phyloP scores from a whole-genome alignment of 2,113 vertebrate genomes.

The Helogale parvula region DNA sequence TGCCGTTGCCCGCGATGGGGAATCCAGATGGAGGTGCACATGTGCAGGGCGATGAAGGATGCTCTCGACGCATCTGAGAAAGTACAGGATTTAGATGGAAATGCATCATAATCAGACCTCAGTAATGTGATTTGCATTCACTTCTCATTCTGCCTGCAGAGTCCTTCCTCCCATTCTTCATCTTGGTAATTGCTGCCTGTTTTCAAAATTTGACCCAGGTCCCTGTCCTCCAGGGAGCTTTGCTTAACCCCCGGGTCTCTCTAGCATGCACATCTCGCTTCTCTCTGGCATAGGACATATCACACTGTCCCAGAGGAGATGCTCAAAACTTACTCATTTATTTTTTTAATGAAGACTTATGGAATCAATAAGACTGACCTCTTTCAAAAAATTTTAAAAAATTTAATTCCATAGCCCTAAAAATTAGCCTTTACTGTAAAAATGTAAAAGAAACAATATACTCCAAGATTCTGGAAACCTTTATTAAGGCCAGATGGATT shows the following conservation, averaged over 20 bases:
- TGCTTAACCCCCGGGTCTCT: not conserved
- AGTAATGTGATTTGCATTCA: slow-evolving; percentile 29
- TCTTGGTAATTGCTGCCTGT: slow-evolving; percentile 45
- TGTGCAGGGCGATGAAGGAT: not conserved
- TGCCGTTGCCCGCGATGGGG: not conserved
- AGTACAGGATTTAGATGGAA: not conserved
- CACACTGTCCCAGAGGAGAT: slow-evolving; percentile 39
- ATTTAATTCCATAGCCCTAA: slow-evolving; percentile 67
- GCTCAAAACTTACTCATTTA: slow-evolving; percentile 47
- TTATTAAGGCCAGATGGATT: slow-evolving; percentile 82
- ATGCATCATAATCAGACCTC: slow-evolving; percentile 17
- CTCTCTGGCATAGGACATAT: not conserved
- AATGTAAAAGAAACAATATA: slow-evolving; percentile 74
- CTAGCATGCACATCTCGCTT: not conserved
- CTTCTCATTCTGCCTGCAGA: slow-evolving; percentile 49
- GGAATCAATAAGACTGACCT: slow-evolving; percentile 63
- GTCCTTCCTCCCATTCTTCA: slow-evolving; percentile 63
- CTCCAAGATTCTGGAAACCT: slow-evolving; percentile 29
- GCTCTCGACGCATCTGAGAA: slow-evolving; percentile 41
- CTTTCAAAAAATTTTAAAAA: slow-evolving; percentile 65
- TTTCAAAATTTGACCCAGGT: slow-evolving; percentile 42
- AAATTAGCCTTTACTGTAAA: slow-evolving; percentile 65
- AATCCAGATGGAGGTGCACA: not conserved
- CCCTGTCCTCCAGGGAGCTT: not conserved
- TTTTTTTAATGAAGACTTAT: slow-evolving; percentile 68